Conservation (phyloP, 2,113 vertebrate genomes). For the Megalops atlanticus region DNA sequence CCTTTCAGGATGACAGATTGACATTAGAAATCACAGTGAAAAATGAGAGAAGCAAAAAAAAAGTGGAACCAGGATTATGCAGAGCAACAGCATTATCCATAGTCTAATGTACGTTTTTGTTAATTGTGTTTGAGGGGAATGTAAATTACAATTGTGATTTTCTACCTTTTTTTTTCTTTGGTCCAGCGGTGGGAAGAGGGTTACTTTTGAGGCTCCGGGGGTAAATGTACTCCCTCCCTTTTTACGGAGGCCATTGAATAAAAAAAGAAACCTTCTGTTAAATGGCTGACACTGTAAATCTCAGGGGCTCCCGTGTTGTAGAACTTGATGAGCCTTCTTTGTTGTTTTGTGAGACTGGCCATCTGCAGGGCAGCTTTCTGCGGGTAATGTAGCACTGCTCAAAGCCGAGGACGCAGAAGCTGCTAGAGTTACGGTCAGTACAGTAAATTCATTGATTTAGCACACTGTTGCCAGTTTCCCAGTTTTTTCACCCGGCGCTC, state of each 20-base stretch:
- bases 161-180: not conserved
- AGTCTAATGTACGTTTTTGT: slow-evolving; percentile 22
- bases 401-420: slow-evolving; percentile 1
- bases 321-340: slow-evolving; percentile 44
- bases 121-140: slow-evolving; percentile 27
- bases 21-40: slow-evolving; percentile 48
- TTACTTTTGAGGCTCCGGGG: not conserved
- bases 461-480: slow-evolving; percentile 48
- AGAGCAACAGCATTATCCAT: slow-evolving; percentile 20
- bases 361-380: slow-evolving; percentile 15
- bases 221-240: slow-evolving; percentile 15
- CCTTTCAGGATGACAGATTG: slow-evolving; percentile 36
- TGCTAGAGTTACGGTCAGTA: slow-evolving; percentile 49
- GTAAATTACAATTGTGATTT: slow-evolving; percentile 19
- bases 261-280: slow-evolving; percentile 19
- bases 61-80: slow-evolving; percentile 30
- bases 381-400: slow-evolving; percentile 1
- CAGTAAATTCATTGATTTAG: slow-evolving; percentile 55
- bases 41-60: slow-evolving; percentile 48
- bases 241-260: not conserved
- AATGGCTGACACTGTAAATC: slow-evolving; percentile 41
- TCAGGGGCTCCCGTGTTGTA: slow-evolving; percentile 36
- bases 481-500: slow-evolving; percentile 29
- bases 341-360: slow-evolving; percentile 32
- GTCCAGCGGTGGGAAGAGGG: slow-evolving; percentile 16